These are phyloP conservation scores for Drosophila colorata DNA, from an alignment of 2,888 invertebrate species.

Conservation along the genomic window DNA sequence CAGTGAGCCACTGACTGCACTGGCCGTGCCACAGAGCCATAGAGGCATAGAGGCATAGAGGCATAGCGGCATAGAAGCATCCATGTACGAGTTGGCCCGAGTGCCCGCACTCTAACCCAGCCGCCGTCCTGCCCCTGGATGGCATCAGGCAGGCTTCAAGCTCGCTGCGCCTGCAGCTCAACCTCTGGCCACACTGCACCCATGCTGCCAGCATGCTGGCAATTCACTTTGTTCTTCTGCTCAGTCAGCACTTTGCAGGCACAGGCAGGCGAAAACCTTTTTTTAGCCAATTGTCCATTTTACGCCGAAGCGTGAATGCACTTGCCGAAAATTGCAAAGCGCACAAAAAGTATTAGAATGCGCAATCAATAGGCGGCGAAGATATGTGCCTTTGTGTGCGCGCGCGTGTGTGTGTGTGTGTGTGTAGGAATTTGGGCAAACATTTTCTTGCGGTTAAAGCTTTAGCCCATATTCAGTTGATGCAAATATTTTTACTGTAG, in stretches of 20 bases:
- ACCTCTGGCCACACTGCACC: constrained; percentile 36
- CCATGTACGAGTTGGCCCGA: constrained; percentile 33
- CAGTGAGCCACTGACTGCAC: constrained; percentile 31
- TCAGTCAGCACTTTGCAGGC: constrained; percentile 68
- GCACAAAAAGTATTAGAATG: background rate
- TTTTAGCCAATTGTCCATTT: constrained; percentile 10
- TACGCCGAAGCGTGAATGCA: constrained; percentile 45
- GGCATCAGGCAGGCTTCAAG: no score
- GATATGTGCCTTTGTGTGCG: background rate
- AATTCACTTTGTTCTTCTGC: constrained; percentile 77
- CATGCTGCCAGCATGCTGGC: constrained; percentile 48
- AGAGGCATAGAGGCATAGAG: constrained; percentile 27
- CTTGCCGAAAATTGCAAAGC: constrained; percentile 25
- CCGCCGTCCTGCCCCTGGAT: background rate
- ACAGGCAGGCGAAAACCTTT: constrained; percentile 37
- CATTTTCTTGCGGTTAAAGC: background rate
- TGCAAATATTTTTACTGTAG: no score
- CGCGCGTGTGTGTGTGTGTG: background rate
- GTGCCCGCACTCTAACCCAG: background rate
- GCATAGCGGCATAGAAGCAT: constrained; percentile 55
- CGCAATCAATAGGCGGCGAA: background rate
- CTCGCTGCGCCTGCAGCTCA: constrained; percentile 12
- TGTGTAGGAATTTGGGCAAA: background rate
- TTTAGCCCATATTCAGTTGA: background rate
- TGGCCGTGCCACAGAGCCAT: background rate